Conservation (phyloP, 2,113 vertebrate genomes). For the Poeciliopsis occidentalis region DNA sequence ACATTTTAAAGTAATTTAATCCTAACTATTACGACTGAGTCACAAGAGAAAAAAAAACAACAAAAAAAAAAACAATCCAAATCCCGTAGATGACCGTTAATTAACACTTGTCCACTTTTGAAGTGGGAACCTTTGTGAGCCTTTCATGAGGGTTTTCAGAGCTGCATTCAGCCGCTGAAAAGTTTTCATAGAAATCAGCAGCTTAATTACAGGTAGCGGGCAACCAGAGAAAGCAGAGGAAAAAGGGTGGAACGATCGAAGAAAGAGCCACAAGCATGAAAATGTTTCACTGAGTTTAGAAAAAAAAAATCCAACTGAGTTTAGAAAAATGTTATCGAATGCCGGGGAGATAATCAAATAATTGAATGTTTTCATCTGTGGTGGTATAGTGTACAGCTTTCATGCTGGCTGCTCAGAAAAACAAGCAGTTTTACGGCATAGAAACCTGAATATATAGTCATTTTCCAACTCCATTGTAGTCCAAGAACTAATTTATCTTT, state of each 20-base stretch:
- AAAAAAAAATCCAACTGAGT: neutral
- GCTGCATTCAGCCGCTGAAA: neutral
- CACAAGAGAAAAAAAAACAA: no score
- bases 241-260: neutral
- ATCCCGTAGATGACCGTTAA: conserved; percentile 7
- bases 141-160: conserved; percentile 21
- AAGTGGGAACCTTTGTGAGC: neutral
- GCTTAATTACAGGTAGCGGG: neutral
- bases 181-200: neutral
- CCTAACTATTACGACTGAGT: neutral
- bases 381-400: neutral
- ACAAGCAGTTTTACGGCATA: neutral
- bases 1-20: neutral
- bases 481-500: neutral
- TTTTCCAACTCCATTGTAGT: neutral
- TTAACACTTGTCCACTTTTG: conserved; percentile 16
- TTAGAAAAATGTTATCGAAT: neutral
- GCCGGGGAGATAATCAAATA: no score
- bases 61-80: neutral
- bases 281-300: neutral
- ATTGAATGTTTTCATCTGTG: neutral
- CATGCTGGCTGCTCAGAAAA: neutral
- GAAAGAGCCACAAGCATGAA: neutral
- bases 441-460: neutral
- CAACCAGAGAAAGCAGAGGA: neutral